These are phyloP conservation scores for Pyrrhia umbra DNA, from an alignment of 2,888 invertebrate species.

Conservation along the genomic window DNA sequence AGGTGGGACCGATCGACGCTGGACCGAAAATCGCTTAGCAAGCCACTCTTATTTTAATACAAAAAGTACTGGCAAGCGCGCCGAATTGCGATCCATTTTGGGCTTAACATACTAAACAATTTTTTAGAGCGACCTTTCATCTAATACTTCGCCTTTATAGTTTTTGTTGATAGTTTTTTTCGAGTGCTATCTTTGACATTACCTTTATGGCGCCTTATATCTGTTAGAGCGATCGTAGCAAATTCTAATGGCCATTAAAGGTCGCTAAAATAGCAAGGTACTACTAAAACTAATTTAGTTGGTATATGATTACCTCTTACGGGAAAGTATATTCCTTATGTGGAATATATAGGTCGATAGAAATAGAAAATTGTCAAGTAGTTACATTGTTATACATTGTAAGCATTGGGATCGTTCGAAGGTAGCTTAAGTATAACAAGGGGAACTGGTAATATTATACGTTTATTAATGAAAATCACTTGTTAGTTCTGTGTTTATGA, in stretches of 20 bases:
- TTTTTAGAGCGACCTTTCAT: conserved; percentile 85
- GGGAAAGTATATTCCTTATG: conserved; percentile 62
- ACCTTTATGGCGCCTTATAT: conserved; percentile 86
- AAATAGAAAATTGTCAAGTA: conserved; percentile 20
- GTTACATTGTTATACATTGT: conserved; percentile 37
- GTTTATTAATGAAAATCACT: conserved; percentile 22
- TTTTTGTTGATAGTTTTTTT: conserved; percentile 88
- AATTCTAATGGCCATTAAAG: conserved; percentile 86
- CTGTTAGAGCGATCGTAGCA: conserved; percentile 82
- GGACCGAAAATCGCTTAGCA: conserved; percentile 83
- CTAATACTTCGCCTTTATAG: conserved; percentile 81
- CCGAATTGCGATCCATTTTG: conserved; percentile 77
- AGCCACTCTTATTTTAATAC: conserved; percentile 70
- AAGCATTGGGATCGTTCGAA: conserved; percentile 18
- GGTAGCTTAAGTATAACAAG: conserved; percentile 36
- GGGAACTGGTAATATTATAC: conserved; percentile 42
- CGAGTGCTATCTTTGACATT: conserved; percentile 86
- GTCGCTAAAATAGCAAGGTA: conserved; percentile 75
- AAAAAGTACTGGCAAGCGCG: conserved; percentile 70
- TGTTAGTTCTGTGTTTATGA: conserved; percentile 10
- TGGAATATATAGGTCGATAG: conserved; percentile 43
- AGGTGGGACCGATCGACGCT: conserved; percentile 82
- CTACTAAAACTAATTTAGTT: conserved; percentile 83
- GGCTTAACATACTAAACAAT: conserved; percentile 72
- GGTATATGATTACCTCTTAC: conserved; percentile 73